Evolutionary conservation across 2,797 vertebrate species (phyloP).

Genomic region (Phoebastria nigripes): DNA sequence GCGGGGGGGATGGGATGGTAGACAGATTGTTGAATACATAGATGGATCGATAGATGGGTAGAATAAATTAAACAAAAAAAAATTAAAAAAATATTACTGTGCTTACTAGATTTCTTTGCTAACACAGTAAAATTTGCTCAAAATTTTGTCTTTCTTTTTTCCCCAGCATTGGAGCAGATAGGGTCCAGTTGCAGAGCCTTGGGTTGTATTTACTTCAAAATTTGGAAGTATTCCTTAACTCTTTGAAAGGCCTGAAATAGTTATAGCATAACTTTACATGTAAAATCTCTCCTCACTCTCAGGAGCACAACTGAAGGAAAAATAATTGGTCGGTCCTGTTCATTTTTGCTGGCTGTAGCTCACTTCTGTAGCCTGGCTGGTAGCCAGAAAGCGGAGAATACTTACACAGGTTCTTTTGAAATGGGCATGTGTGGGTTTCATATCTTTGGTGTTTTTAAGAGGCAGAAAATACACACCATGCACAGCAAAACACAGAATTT

Average conservation of each 20-base stretch:
- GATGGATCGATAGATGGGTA: background rate
- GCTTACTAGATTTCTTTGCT: background rate
- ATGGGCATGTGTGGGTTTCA: background rate
- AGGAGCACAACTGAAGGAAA: background rate
- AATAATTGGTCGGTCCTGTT: background rate
- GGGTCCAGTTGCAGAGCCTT: background rate
- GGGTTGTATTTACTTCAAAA: background rate
- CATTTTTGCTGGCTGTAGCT: background rate
- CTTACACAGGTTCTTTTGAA: background rate
- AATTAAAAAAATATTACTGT: background rate
- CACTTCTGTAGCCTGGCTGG: background rate
- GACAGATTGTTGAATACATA: background rate
- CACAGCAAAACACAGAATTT: background rate
- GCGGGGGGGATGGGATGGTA: rapidly evolving
- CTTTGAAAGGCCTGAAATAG: background rate
- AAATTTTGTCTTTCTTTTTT: background rate
- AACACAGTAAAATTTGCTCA: background rate
- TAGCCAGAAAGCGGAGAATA: background rate
- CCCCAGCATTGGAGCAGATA: background rate
- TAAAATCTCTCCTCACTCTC: background rate
- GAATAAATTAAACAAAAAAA: background rate
- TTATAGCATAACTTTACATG: background rate
- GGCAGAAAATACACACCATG: background rate
- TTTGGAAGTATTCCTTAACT: background rate
- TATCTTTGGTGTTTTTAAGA: background rate